Conservation (phyloP, 2,113 vertebrate genomes). For the Hymenochirus boettgeri region DNA sequence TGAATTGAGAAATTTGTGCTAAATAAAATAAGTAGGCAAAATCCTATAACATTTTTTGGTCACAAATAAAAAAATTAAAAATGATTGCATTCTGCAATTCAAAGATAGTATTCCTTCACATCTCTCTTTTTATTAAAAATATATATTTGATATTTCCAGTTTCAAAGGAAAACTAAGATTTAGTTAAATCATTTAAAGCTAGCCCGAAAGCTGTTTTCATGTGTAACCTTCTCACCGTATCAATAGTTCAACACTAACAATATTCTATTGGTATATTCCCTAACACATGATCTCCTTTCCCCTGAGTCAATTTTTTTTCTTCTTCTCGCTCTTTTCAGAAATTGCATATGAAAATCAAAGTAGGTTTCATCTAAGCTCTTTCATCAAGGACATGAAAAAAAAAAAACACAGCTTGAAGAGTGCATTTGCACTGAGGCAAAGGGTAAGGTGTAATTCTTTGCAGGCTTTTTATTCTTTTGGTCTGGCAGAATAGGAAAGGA, state of each 20-base stretch:
- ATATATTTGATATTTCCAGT: slow-evolving; percentile 33
- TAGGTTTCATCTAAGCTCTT: slow-evolving; percentile 46
- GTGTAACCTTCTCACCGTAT: slow-evolving; percentile 30
- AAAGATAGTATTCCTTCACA: slow-evolving; percentile 19
- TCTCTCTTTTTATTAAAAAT: slow-evolving; percentile 5
- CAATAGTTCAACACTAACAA: slow-evolving; percentile 31
- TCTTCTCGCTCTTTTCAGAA: slow-evolving; percentile 12
- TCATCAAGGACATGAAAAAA: slow-evolving; percentile 44
- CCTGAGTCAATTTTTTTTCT: slow-evolving; percentile 22
- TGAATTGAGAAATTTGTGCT: not conserved
- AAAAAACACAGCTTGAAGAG: slow-evolving; percentile 37
- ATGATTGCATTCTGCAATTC: slow-evolving; percentile 13
- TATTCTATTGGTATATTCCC: slow-evolving; percentile 19
- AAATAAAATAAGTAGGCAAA: not conserved
- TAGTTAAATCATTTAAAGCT: slow-evolving; percentile 37
- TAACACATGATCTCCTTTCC: slow-evolving; percentile 21
- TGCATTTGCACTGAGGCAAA: slow-evolving; percentile 23
- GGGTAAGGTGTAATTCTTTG: slow-evolving; percentile 49
- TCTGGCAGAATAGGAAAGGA: slow-evolving; percentile 42
- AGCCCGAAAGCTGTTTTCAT: slow-evolving; percentile 34
- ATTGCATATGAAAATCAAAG: slow-evolving; percentile 43
- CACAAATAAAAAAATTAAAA: slow-evolving; percentile 31
- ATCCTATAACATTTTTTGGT: slow-evolving; percentile 21
- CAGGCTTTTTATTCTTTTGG: slow-evolving; percentile 47
- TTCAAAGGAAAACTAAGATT: slow-evolving; percentile 36